phyloP scores from a whole-genome alignment of 2,113 vertebrate species.

The Malaclemys terrapin region DNA sequence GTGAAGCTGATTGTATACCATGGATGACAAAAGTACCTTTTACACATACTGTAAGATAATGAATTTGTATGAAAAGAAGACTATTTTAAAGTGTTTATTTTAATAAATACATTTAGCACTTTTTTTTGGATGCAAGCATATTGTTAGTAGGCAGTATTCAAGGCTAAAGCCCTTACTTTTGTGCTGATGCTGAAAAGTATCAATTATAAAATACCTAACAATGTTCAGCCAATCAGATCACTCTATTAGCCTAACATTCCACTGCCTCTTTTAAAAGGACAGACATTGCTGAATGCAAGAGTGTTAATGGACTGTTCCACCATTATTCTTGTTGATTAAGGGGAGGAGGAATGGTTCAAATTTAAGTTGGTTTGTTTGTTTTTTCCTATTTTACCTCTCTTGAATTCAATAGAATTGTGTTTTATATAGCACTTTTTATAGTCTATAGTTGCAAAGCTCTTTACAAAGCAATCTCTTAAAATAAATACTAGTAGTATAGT shows the following conservation, averaged over 20 bases:
- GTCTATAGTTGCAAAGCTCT: slow-evolving; percentile 37
- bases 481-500: slow-evolving; percentile 49
- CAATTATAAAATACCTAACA: slow-evolving; percentile 74
- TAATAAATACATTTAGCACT: slow-evolving; percentile 71
- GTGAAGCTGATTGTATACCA: slow-evolving; percentile 70
- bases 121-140: slow-evolving; percentile 66
- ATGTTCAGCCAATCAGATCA: slow-evolving; percentile 63
- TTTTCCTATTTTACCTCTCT: slow-evolving; percentile 65
- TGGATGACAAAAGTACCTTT: slow-evolving; percentile 76
- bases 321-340: slow-evolving; percentile 69
- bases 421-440: slow-evolving; percentile 64
- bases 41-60: slow-evolving; percentile 73
- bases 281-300: slow-evolving; percentile 48
- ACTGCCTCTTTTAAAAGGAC: slow-evolving; percentile 63
- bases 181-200: slow-evolving; percentile 73
- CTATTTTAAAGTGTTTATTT: slow-evolving; percentile 67
- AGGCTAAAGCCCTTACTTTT: slow-evolving; percentile 73
- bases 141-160: slow-evolving; percentile 75
- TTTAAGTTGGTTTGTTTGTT: slow-evolving; percentile 67
- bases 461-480: slow-evolving; percentile 63
- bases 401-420: slow-evolving; percentile 71
- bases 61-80: slow-evolving; percentile 76
- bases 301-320: slow-evolving; percentile 57
- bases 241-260: slow-evolving; percentile 61
- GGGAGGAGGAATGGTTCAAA: slow-evolving; percentile 70